Percentiles rank a stretch among this genome's conserved stretches.
phyloP scores from a whole-genome alignment of 2,113 vertebrate species.

The Toxotes chatareus region DNA sequence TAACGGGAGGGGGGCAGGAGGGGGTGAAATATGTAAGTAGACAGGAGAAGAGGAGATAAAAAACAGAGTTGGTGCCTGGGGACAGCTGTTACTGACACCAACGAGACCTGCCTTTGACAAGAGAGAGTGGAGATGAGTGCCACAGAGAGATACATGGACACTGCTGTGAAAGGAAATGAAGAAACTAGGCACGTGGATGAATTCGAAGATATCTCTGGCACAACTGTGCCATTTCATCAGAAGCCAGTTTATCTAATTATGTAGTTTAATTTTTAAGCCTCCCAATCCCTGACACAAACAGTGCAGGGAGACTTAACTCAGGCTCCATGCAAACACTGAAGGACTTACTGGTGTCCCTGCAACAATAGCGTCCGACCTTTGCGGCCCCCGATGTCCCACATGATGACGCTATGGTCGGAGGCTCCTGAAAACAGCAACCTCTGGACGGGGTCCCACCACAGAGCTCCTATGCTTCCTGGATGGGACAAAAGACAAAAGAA shows the following conservation, averaged over 20 bases:
- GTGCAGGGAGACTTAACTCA: too few species aligned
- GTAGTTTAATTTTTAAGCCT: not conserved
- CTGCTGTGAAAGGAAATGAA: not conserved
- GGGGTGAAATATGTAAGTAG: conserved; percentile 48
- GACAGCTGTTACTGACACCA: conserved; percentile 45
- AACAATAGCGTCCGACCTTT: conserved; percentile 92
- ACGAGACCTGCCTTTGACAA: conserved; percentile 38
- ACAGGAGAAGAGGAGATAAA: conserved; percentile 1
- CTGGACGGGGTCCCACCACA: conserved; percentile 97
- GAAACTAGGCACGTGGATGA: not conserved
- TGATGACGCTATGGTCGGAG: conserved; percentile 96
- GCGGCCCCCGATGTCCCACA: conserved; percentile 98
- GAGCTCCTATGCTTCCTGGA: conserved; percentile 89
- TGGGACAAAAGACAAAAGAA: not conserved
- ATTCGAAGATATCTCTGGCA: not conserved
- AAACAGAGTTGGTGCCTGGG: not conserved
- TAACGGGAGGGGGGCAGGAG: not conserved
- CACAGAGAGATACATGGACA: not conserved
- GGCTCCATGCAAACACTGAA: not conserved
- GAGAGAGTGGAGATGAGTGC: not conserved
- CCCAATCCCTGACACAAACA: not conserved
- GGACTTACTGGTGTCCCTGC: conserved; percentile 95
- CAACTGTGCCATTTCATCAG: not conserved
- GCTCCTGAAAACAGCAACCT: conserved; percentile 96
- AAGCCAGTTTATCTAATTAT: not conserved